A percentile compares a stretch with the other conserved stretches of the same genome.
These are phyloP conservation scores for Geotria australis DNA, from an alignment of 2,797 vertebrate genomes.

Conservation along the genomic window DNA sequence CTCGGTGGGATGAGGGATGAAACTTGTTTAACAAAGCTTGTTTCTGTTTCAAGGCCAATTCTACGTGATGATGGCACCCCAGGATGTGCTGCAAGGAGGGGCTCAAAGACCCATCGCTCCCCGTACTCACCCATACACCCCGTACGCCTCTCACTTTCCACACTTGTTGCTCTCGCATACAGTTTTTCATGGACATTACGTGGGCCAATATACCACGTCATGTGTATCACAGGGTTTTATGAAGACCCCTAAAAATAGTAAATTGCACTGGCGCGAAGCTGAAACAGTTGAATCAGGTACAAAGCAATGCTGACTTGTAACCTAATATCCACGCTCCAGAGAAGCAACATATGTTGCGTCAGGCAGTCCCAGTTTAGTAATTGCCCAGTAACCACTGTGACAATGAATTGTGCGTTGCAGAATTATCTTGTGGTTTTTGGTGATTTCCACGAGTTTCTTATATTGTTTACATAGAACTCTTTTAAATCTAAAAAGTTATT, in stretches of 20 bases:
- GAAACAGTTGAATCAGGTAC: not conserved
- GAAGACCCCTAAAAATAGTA: not conserved
- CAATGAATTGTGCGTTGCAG: too few species aligned
- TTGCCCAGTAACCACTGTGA: too few species aligned
- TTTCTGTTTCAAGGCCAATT: constrained; percentile 23
- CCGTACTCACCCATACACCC: constrained; percentile 31
- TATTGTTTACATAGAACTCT: too few species aligned
- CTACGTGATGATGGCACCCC: constrained; percentile 64
- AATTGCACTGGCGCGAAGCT: not conserved
- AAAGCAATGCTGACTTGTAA: too few species aligned
- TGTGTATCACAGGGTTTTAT: not conserved
- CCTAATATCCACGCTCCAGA: too few species aligned
- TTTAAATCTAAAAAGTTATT: too few species aligned
- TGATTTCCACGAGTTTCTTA: too few species aligned
- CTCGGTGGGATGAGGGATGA: too few species aligned
- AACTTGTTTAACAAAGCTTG: not conserved
- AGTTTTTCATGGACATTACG: not conserved
- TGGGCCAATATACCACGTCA: not conserved
- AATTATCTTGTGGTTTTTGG: too few species aligned
- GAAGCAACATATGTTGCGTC: too few species aligned
- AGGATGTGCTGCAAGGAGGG: constrained; percentile 43
- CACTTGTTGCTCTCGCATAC: not conserved
- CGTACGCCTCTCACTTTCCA: constrained; percentile 15
- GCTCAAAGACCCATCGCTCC: constrained; percentile 34
- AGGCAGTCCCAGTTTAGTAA: too few species aligned